phyloP scores from a whole-genome alignment of 2,797 vertebrate genomes.

The Poeciliopsis paucimaculata region DNA sequence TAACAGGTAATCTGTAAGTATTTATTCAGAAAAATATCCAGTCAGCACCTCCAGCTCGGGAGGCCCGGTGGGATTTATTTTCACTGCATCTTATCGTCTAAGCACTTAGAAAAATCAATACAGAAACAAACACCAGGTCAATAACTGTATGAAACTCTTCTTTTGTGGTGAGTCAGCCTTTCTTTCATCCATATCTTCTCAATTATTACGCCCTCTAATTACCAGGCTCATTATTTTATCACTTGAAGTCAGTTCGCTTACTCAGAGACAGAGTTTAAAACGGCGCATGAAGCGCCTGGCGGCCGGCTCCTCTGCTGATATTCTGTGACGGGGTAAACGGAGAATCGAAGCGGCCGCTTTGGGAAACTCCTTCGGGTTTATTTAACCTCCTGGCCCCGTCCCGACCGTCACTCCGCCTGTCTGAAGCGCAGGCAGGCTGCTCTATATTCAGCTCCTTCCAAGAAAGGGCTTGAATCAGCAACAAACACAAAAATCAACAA shows the following conservation, averaged over 20 bases:
- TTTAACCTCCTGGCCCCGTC: conserved; percentile 50
- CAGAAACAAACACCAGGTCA: conserved; percentile 19
- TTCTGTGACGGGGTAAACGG: conserved; percentile 23
- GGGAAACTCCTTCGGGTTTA: conserved; percentile 54
- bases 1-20: background rate
- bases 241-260: background rate
- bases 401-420: conserved; percentile 31
- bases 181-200: background rate
- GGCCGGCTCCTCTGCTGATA: conserved; percentile 21
- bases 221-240: background rate
- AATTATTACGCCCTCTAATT: background rate
- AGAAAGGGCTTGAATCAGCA: conserved; percentile 1
- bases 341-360: conserved; percentile 31
- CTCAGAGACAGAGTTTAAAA: background rate
- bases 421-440: conserved; percentile 7
- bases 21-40: background rate
- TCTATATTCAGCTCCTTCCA: conserved; percentile 43
- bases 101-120: conserved; percentile 46
- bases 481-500: background rate
- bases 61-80: conserved; percentile 16
- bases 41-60: conserved; percentile 14
- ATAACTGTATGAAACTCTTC: conserved; percentile 25
- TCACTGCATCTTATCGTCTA: conserved; percentile 13
- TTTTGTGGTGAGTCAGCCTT: conserved; percentile 10
- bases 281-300: background rate